Conservation (phyloP, 2,888 invertebrate species). For the Tipula confusa region DNA sequence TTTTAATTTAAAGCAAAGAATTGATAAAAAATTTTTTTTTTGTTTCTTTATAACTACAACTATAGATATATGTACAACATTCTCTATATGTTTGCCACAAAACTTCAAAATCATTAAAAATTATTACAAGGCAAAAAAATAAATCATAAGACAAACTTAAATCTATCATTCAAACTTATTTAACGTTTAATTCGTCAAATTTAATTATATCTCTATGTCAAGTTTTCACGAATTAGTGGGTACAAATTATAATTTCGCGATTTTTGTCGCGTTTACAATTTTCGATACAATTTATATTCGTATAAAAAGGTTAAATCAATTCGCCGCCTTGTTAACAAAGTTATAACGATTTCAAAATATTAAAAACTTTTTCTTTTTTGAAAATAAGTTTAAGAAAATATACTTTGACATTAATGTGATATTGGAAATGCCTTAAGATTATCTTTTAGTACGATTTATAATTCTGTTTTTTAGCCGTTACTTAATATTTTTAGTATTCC, state of each 20-base stretch:
- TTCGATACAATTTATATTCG: too few relatives aligned
- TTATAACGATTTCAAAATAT: too few relatives aligned
- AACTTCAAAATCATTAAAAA: neutral
- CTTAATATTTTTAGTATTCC: too few relatives aligned
- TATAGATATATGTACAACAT: neutral
- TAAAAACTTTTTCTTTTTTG: too few relatives aligned
- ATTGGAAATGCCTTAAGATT: too few relatives aligned
- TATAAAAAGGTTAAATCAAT: too few relatives aligned
- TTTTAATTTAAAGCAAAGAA: slow-evolving; percentile 3
- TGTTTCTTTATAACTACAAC: neutral
- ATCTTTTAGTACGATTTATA: too few relatives aligned
- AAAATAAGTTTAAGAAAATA: too few relatives aligned
- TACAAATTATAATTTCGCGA: neutral
- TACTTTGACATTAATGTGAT: too few relatives aligned
- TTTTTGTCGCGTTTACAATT: too few relatives aligned
- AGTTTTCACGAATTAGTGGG: neutral
- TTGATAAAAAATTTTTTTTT: neutral
- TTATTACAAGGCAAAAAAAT: neutral
- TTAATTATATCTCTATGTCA: slow-evolving; percentile 3
- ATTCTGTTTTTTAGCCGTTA: too few relatives aligned
- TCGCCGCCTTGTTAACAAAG: too few relatives aligned
- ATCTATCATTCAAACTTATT: neutral
- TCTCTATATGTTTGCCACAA: neutral
- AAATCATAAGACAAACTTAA: neutral
- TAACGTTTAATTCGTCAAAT: neutral